phyloP scores from a whole-genome alignment of 2,888 invertebrate species.

The Parnassius orleans region DNA sequence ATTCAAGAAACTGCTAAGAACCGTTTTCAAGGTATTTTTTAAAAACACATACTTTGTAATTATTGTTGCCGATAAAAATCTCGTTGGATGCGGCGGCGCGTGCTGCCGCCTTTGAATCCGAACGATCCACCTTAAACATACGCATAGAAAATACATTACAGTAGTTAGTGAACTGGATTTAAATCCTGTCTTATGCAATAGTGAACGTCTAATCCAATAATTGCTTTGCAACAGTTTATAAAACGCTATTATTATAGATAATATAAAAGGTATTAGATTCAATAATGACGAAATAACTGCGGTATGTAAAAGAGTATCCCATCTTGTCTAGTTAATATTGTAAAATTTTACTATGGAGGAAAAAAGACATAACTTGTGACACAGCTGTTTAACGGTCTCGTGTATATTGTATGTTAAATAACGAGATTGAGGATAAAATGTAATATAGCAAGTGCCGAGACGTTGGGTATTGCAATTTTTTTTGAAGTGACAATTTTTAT shows the following conservation, averaged over 20 bases:
- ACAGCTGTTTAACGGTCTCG: too few species aligned
- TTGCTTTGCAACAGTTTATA: not conserved
- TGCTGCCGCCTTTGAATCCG: constrained; percentile 2
- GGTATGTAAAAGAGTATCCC: too few species aligned
- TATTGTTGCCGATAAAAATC: constrained; percentile 2
- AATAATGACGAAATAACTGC: not conserved
- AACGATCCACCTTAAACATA: not conserved
- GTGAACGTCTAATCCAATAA: constrained; percentile 9
- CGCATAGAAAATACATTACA: constrained; percentile 9
- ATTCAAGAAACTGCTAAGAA: too few species aligned
- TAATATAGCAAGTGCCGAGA: too few species aligned
- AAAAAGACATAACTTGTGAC: too few species aligned
- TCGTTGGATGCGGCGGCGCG: constrained; percentile 7
- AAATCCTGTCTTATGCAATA: constrained; percentile 22
- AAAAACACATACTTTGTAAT: not conserved
- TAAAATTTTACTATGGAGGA: too few species aligned
- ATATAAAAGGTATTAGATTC: not conserved
- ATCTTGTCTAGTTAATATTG: too few species aligned
- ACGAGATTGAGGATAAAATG: too few species aligned
- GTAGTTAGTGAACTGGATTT: constrained; percentile 14
- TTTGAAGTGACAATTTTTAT: too few species aligned
- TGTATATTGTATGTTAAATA: too few species aligned
- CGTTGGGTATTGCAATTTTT: too few species aligned
- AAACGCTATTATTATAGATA: not conserved
- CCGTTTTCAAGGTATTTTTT: not conserved